Base-by-base conservation (phyloP, 2,888 invertebrate genomes). In the Melanostoma scalare region DNA sequence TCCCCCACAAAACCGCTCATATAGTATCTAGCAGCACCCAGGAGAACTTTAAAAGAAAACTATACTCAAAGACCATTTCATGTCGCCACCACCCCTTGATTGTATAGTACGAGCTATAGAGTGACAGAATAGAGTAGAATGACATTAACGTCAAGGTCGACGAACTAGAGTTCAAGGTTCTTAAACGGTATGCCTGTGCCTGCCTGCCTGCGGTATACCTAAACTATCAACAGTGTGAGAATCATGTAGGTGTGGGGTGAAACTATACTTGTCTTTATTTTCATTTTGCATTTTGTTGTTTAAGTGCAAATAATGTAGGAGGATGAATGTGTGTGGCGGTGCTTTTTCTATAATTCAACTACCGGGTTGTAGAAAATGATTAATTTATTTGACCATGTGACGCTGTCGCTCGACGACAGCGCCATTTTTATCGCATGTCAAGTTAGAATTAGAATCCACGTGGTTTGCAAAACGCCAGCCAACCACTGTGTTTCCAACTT, bases 101-200 rank as follows among this genome's bases (percentile, higher is more conserved):
- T 48, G 4, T 65, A 53, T 61, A 60, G 50, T 78, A 75, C 63
- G 77, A 48, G 50, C 38, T 63, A 38, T 50, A 61, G 31, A 58
- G 20, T 35, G 79, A 82, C 79, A 72, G 87, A 87, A 88, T 81
- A 67, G 72, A 80, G 75, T 86, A 80, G 87, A 85, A 86, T 89
- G 89, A 89, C 89, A 89, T 89, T 89, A 87, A 87, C 87, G 85
- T 88, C 91, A 91, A 91, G 91, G 90, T 90, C 90, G 91, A 89
- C 90, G 90, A 91, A 90, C 89, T 87, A 89, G 89, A 90, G 91
- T 91, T 91, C 91, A 91, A 91, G 90, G 91, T 89, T 89, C 86
- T 79, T 46, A 20, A 67, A 84, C 75, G 79, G 74, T 71, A 71
- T 56, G 48, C 53, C 46, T 63, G 20, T 20, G 63, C 61, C 36